These are phyloP conservation scores for Rhyacichthys aspro DNA, from an alignment of 2,797 vertebrate genomes.

Conservation along the genomic window DNA sequence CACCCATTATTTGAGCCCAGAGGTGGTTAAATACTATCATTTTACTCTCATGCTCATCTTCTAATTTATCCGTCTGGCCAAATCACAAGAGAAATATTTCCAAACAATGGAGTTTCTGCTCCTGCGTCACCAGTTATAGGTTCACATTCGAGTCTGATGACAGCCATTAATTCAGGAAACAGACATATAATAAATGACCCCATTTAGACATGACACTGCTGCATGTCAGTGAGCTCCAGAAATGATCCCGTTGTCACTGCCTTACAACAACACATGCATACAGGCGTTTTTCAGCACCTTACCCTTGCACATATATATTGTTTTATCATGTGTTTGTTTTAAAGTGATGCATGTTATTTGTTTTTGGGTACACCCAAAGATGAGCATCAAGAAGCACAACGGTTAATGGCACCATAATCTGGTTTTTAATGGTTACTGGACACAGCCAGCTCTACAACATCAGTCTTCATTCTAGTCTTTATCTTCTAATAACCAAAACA, in stretches of 20 bases:
- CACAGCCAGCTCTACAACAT: conserved; percentile 16
- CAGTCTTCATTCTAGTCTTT: background rate
- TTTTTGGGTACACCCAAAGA: conserved; percentile 40
- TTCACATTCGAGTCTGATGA: too few relatives aligned
- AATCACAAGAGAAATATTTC: background rate
- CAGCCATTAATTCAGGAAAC: background rate
- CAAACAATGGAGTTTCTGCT: conserved; percentile 9
- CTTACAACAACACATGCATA: conserved; percentile 36
- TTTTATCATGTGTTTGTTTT: background rate
- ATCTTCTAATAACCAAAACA: conserved; percentile 35
- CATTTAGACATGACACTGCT: conserved; percentile 23
- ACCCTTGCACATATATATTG: conserved; percentile 10
- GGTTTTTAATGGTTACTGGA: background rate
- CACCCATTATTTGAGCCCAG: too few relatives aligned
- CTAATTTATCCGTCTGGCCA: too few relatives aligned
- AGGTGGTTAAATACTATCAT: too few relatives aligned
- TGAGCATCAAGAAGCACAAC: conserved; percentile 53
- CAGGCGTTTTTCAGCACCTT: conserved; percentile 49
- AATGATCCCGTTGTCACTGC: conserved; percentile 33
- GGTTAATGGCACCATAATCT: background rate
- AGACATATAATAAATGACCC: conserved; percentile 1
- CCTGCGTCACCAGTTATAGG: conserved; percentile 7
- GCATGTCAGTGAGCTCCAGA: conserved; percentile 33
- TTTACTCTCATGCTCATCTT: too few relatives aligned
- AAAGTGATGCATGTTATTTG: conserved; percentile 22